Base-by-base conservation (phyloP, 2,888 invertebrate genomes). In the Notodonta dromedarius region DNA sequence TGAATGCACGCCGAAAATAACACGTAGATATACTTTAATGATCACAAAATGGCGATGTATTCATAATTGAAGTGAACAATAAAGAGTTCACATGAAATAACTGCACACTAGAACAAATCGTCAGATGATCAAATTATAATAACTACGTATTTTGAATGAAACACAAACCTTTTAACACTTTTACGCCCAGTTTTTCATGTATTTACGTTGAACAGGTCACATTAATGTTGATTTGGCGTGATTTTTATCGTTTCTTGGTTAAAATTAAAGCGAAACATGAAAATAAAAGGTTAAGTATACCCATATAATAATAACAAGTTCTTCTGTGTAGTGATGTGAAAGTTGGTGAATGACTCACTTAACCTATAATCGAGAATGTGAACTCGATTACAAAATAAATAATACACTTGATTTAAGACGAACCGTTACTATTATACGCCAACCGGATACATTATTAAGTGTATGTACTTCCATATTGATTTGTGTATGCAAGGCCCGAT, bases 261-360 rank as follows among this genome's bases (percentile, higher is more conserved):
- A 84, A 88, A 90, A 85, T 87, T 86, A 85, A 83, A 86, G 80
- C 78, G 83, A 88, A 89, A 87, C 82, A 83, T 80, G 78, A 75
- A 82, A 86, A 85, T 87, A 87, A 86, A 90, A 90, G 92, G 92
- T 92, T 78, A 82, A 56, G 79, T 77, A 76, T 74, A 77, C 83
- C 79, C 80, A 76, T 87, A 84, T 84, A 90, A 91, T 91, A 91
- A 91, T 90, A 91, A 90, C 89, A 91, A 89, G 86, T 86, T 83
- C 79, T 78, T 78, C 69, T 70, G 65, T 73, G 56, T 80, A 77
- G 80, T 70, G 78, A 63, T 66, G 73, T 12, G 57, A 16, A 24
- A 62, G 32, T 54, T 14, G 53, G 55, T 35, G 14, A 48, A 35
- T 42, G 7, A 46, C 32, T n/a, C 8, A 35, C 12, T 16, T n/a